These are phyloP conservation scores for Polyodon spathula DNA, from an alignment of 2,113 vertebrate species.

Conservation along the genomic window DNA sequence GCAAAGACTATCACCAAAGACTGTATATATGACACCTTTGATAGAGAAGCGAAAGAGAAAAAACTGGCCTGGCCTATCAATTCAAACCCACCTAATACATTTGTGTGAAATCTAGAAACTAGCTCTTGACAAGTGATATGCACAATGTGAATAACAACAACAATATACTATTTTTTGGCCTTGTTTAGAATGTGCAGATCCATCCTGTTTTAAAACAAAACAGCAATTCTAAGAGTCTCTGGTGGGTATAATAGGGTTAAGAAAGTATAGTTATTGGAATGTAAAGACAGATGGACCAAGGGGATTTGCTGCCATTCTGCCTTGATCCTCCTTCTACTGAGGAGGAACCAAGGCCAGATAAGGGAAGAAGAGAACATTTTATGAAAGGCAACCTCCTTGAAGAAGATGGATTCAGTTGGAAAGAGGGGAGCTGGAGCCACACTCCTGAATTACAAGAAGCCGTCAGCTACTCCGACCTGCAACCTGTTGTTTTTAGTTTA, in stretches of 20 bases:
- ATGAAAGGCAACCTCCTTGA: too few relatives aligned
- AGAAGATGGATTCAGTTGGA: too few relatives aligned
- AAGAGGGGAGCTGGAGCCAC: too few relatives aligned
- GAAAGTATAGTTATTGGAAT: not conserved
- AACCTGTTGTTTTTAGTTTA: too few relatives aligned
- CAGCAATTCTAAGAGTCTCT: too few relatives aligned
- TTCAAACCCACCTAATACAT: slow-evolving; percentile 79
- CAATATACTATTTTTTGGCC: not conserved
- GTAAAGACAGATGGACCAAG: not conserved
- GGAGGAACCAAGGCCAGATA: too few relatives aligned
- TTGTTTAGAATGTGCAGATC: too few relatives aligned
- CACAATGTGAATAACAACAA: not conserved
- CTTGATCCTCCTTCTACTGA: not conserved
- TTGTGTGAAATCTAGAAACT: slow-evolving; percentile 53
- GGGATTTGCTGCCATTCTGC: not conserved
- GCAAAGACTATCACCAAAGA: slow-evolving; percentile 67
- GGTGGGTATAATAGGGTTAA: too few relatives aligned
- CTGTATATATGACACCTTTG: slow-evolving; percentile 73
- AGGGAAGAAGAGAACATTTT: too few relatives aligned
- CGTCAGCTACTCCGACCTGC: too few relatives aligned
- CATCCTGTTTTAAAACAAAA: too few relatives aligned
- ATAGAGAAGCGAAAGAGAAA: slow-evolving; percentile 78
- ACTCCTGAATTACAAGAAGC: too few relatives aligned
- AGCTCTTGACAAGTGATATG: slow-evolving; percentile 1
- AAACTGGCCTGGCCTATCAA: slow-evolving; percentile 87